phyloP scores from a whole-genome alignment of 1,140 invertebrate species.

The Listronotus bonariensis region DNA sequence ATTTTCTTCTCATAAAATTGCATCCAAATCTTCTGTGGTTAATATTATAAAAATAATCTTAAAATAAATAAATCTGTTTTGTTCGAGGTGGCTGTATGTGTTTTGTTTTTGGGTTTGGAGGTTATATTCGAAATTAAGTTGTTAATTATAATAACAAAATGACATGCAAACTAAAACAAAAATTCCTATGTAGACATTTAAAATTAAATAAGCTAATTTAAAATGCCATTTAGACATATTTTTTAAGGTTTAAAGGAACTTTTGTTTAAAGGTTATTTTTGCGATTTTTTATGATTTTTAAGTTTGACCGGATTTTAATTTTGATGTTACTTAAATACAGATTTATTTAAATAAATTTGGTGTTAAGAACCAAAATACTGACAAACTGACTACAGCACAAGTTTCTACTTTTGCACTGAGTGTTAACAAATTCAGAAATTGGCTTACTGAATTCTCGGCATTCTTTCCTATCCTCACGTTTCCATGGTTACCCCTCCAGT shows the following conservation, averaged over 20 bases:
- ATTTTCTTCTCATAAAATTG: conserved; percentile 15
- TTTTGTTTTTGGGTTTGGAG: too few relatives aligned
- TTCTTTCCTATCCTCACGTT: conserved; percentile 14
- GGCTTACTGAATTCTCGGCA: conserved; percentile 17
- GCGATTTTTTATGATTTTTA: not conserved
- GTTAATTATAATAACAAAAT: too few relatives aligned
- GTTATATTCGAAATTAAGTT: too few relatives aligned
- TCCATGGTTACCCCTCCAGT: conserved; percentile 2
- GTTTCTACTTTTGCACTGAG: conserved; percentile 39
- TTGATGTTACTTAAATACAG: not conserved
- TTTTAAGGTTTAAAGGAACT: too few relatives aligned
- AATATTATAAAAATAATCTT: not conserved
- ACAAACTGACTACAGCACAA: conserved; percentile 30
- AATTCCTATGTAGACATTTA: too few relatives aligned
- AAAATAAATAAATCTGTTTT: not conserved
- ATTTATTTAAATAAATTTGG: conserved; percentile 1
- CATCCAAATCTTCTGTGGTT: conserved; percentile 15
- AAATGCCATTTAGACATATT: too few relatives aligned
- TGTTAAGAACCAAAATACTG: conserved; percentile 9
- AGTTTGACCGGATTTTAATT: not conserved
- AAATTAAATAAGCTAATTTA: too few relatives aligned
- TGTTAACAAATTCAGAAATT: conserved; percentile 36
- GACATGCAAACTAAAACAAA: too few relatives aligned
- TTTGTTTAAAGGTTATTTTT: too few relatives aligned
- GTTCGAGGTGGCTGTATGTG: not conserved